These are phyloP conservation scores for Typhlichthys eigenmanni DNA, from an alignment of 2,797 vertebrate genomes.

Conservation along the genomic window DNA sequence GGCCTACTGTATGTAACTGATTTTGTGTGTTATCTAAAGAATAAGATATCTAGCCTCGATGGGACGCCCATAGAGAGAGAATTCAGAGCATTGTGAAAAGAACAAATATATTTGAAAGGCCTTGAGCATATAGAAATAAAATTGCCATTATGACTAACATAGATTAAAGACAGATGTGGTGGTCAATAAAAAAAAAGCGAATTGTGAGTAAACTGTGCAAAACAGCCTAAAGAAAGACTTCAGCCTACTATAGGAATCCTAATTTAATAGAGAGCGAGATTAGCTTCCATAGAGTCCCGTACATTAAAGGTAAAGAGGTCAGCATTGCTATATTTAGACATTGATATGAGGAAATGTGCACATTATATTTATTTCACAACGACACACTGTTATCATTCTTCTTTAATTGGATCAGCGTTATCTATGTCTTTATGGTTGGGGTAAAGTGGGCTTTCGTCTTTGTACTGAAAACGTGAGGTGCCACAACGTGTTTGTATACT, in stretches of 20 bases:
- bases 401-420: constrained; percentile 60
- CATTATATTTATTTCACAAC: constrained; percentile 51
- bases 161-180: constrained; percentile 24
- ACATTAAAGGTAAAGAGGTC: constrained; percentile 56
- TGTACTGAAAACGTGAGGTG: constrained; percentile 51
- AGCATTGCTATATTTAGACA: constrained; percentile 62
- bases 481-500: constrained; percentile 40
- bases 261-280: constrained; percentile 37
- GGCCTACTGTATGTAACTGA: constrained; percentile 14
- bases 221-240: constrained; percentile 13
- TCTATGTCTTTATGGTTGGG: constrained; percentile 44
- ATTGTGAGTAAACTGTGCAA: neutral
- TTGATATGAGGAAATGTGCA: constrained; percentile 48
- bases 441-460: constrained; percentile 35
- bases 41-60: constrained; percentile 30
- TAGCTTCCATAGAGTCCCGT: constrained; percentile 48
- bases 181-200: constrained; percentile 7
- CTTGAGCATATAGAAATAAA: constrained; percentile 26
- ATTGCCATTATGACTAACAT: constrained; percentile 16
- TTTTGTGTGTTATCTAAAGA: constrained; percentile 34
- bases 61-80: constrained; percentile 26
- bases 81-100: constrained; percentile 36
- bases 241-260: constrained; percentile 17
- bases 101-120: constrained; percentile 43
- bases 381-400: constrained; percentile 55